Conservation (phyloP, 2,113 vertebrate genomes). For the Piaya cayana region DNA sequence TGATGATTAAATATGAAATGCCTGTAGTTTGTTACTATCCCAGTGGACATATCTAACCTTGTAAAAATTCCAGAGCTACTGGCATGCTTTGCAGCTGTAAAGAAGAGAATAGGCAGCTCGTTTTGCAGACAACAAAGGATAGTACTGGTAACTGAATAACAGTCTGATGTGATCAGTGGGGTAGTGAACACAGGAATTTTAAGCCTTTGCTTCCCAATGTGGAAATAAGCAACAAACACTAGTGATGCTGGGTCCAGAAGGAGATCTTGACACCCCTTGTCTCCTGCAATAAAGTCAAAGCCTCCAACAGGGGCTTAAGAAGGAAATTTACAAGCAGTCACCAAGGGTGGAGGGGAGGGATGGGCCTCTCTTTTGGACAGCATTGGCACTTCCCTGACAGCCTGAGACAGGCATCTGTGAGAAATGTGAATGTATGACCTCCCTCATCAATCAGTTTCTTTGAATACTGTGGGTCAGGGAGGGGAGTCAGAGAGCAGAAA, state of each 20-base stretch:
- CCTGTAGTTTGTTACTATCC: background rate
- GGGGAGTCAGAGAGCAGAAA: background rate
- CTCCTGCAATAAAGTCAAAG: background rate
- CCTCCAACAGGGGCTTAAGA: background rate
- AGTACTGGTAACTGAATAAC: background rate
- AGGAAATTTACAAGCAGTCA: background rate
- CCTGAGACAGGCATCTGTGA: background rate
- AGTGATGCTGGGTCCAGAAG: background rate
- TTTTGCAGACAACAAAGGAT: background rate
- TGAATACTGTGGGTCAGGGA: background rate
- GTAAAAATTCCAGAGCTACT: background rate
- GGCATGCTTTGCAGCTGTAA: background rate
- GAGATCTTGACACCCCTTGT: background rate
- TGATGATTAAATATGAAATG: background rate
- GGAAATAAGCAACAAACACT: background rate
- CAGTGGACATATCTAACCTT: background rate
- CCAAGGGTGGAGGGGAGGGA: rapidly evolving
- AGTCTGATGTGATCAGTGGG: too few relatives aligned
- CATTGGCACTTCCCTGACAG: rapidly evolving
- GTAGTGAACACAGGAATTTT: background rate
- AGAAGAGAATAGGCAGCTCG: background rate
- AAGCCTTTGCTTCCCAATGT: background rate
- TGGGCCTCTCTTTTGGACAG: background rate
- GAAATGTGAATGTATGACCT: background rate
- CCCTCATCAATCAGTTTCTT: background rate